phyloP scores from a whole-genome alignment of 2,113 vertebrate species.

The Anser brachyrhynchus region DNA sequence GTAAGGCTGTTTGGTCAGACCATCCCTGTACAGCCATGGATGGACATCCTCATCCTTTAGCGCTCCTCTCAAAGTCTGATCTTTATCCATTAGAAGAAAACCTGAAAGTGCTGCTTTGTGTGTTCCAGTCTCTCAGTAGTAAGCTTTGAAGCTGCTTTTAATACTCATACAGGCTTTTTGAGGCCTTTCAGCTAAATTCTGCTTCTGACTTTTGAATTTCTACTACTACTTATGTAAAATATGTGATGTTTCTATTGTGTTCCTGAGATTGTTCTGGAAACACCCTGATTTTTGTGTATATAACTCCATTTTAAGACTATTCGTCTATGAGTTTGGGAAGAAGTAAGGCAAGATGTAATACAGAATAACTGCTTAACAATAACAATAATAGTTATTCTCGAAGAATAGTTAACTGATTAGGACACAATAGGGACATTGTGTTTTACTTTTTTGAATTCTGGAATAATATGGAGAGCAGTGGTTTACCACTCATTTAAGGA shows the following conservation, averaged over 20 bases:
- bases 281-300: background rate
- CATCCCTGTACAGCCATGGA: background rate
- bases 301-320: background rate
- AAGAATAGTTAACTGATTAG: background rate
- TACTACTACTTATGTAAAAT: background rate
- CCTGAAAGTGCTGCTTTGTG: accelerated
- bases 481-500: background rate
- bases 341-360: background rate
- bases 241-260: background rate
- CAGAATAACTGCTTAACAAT: background rate
- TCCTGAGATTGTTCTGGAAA: background rate
- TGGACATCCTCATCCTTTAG: background rate
- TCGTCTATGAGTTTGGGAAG: background rate
- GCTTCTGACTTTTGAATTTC: background rate
- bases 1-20: slow-evolving; percentile 75
- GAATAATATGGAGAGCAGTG: background rate
- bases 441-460: background rate
- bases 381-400: background rate
- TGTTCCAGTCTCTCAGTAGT: background rate
- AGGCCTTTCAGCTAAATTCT: background rate
- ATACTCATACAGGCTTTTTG: background rate
- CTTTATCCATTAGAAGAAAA: background rate
- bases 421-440: background rate
- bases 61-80: background rate
- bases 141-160: background rate